These are phyloP conservation scores for Sarotherodon lohbergeri DNA, from an alignment of 2,113 vertebrate species.

Conservation along the genomic window DNA sequence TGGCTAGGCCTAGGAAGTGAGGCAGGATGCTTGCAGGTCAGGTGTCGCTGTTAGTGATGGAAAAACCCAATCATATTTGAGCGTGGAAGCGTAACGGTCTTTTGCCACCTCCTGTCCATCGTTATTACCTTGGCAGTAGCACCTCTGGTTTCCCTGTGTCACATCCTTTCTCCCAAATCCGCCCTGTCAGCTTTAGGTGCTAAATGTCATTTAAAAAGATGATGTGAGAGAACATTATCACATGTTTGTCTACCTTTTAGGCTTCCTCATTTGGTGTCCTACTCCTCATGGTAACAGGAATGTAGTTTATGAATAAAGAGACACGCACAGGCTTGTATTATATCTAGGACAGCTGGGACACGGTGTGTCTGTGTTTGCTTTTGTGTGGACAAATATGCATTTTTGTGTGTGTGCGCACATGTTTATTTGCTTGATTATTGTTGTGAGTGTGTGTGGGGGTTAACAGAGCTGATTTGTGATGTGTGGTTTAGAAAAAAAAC, in stretches of 20 bases:
- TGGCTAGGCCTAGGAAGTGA: conserved; percentile 44
- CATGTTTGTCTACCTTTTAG: conserved; percentile 30
- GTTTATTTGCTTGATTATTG: conserved; percentile 13
- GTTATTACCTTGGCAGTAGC: conserved; percentile 28
- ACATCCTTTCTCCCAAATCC: conserved; percentile 27
- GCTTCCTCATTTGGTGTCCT: conserved; percentile 37
- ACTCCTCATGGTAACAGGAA: conserved; percentile 30
- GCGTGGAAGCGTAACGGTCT: background rate
- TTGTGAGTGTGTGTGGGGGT: background rate
- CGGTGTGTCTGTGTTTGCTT: conserved; percentile 3
- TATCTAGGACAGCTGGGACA: conserved; percentile 31
- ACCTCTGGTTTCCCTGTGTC: conserved; percentile 35
- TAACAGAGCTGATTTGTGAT: background rate
- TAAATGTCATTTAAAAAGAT: conserved; percentile 14
- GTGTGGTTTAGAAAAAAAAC: background rate
- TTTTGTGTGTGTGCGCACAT: background rate
- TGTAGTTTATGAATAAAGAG: conserved; percentile 32
- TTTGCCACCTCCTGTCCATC: conserved; percentile 3
- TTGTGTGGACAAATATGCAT: conserved; percentile 1
- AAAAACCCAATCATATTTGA: conserved; percentile 34
- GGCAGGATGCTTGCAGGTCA: conserved; percentile 55
- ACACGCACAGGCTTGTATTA: conserved; percentile 37
- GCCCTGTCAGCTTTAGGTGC: conserved; percentile 25
- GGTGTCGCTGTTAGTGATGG: conserved; percentile 45
- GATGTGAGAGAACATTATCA: conserved; percentile 26